Conservation (phyloP, 2,888 invertebrate genomes). For the Epicampocera succincta region DNA sequence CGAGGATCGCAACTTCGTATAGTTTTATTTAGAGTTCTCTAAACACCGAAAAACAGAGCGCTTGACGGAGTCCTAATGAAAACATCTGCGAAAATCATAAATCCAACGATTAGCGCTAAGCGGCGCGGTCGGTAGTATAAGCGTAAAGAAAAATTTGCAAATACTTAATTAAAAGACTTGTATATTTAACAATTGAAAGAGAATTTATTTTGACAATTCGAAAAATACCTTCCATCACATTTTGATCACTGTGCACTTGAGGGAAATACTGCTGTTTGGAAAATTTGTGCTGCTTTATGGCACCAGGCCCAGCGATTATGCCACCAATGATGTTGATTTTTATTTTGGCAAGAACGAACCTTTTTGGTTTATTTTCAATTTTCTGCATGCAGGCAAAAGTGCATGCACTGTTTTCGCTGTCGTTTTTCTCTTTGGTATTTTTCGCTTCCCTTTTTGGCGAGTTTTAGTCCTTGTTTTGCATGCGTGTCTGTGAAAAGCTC, state of each 20-base stretch:
- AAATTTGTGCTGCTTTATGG: conserved; percentile 47
- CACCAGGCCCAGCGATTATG: conserved; percentile 56
- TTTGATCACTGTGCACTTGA: conserved; percentile 19
- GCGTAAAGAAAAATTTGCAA: too few species aligned
- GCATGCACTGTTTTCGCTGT: conserved; percentile 24
- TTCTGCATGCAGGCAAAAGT: conserved; percentile 30
- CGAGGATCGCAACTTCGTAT: too few species aligned
- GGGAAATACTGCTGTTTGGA: conserved; percentile 15
- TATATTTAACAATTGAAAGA: too few species aligned
- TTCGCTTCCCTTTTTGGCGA: conserved; percentile 11
- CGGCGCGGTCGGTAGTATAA: too few species aligned
- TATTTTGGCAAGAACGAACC: conserved; percentile 45
- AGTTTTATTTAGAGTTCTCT: too few species aligned
- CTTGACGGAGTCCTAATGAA: too few species aligned
- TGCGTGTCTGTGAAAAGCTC: conserved; percentile 47
- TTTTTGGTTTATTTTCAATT: conserved; percentile 46
- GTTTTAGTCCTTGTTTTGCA: conserved; percentile 57
- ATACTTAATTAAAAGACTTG: too few species aligned
- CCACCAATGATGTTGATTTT: conserved; percentile 63
- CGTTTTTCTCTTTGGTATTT: conserved; percentile 11
- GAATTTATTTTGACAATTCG: not conserved
- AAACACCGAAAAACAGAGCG: too few species aligned
- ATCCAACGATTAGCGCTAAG: too few species aligned
- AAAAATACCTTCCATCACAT: not conserved
- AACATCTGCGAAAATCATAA: too few species aligned